A percentile compares a stretch with the other conserved stretches of the same genome.
phyloP scores from a whole-genome alignment of 2,888 invertebrate genomes.

The Leptinotarsa tumamoca region DNA sequence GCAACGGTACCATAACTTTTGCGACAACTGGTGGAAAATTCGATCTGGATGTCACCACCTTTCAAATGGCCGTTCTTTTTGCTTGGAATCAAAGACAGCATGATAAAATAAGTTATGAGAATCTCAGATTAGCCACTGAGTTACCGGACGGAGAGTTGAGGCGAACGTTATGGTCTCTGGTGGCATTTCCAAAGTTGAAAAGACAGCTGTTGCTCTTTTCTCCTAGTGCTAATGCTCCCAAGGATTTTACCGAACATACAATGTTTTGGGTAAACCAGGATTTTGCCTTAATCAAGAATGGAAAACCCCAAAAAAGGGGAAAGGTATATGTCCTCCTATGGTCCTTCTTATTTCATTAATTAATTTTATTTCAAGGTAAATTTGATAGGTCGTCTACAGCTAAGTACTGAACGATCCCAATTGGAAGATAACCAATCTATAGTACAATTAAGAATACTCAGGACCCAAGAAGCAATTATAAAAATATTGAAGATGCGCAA shows the following conservation, averaged over 20 bases:
- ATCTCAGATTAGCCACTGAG: conserved; percentile 94
- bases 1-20: conserved; percentile 98
- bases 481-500: conserved; percentile 99
- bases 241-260: conserved; percentile 94
- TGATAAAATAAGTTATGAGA: conserved; percentile 96
- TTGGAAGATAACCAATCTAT: conserved; percentile 99
- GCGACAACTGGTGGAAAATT: conserved; percentile 91
- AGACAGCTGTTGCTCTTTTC: conserved; percentile 88
- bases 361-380: conserved; percentile 74
- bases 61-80: conserved; percentile 99
- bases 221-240: conserved; percentile 85
- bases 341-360: conserved; percentile 17
- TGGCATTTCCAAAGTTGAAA: conserved; percentile 96
- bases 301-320: conserved; percentile 92
- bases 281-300: conserved; percentile 94
- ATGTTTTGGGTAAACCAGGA: conserved; percentile 98
- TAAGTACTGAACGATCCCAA: conserved; percentile 94
- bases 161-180: conserved; percentile 94
- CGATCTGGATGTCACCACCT: conserved; percentile 98
- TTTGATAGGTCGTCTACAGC: conserved; percentile 93
- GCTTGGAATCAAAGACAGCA: conserved; percentile 97
- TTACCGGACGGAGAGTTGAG: conserved; percentile 95
- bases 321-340: conserved; percentile 69
- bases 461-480: conserved; percentile 97
- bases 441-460: conserved; percentile 92